Percentiles rank a stretch among this genome's conserved stretches.
Evolutionary conservation across 1,140 invertebrate species (phyloP).

Genomic region (Drosophila tsacasi): DNA sequence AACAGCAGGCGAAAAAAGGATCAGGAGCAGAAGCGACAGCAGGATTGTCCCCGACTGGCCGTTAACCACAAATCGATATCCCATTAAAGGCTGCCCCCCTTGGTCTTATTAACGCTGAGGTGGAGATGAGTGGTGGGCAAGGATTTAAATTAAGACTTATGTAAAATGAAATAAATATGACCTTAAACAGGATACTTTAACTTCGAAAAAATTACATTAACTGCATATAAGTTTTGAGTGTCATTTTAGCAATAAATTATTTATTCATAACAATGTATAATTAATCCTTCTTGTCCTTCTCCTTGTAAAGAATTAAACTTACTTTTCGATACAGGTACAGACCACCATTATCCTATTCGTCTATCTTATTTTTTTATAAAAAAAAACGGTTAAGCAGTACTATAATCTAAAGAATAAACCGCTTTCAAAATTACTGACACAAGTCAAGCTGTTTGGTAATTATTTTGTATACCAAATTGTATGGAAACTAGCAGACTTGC

Average conservation of each 20-base stretch:
- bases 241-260: background rate
- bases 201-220: too few relatives aligned
- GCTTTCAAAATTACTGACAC: background rate
- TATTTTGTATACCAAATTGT: background rate
- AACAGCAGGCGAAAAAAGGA: slow-evolving; percentile 7
- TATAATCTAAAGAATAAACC: background rate
- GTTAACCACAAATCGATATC: slow-evolving; percentile 72
- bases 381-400: too few relatives aligned
- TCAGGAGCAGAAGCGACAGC: background rate
- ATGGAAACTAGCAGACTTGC: background rate
- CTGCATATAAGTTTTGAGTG: too few relatives aligned
- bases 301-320: background rate
- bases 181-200: background rate
- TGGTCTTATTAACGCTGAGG: slow-evolving; percentile 3
- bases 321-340: slow-evolving; percentile 11
- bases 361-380: slow-evolving; percentile 3
- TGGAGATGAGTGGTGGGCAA: background rate
- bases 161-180: background rate
- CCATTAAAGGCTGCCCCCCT: slow-evolving; percentile 43
- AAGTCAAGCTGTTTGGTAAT: background rate
- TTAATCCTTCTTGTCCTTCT: slow-evolving; percentile 38
- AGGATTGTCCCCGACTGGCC: slow-evolving; percentile 19
- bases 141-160: background rate
- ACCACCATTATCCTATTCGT: background rate
- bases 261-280: background rate